Percentiles rank a stretch among this genome's conserved stretches.
These are phyloP conservation scores for Brachionus plicatilis DNA, from an alignment of 1,140 invertebrate species.

Conservation along the genomic window DNA sequence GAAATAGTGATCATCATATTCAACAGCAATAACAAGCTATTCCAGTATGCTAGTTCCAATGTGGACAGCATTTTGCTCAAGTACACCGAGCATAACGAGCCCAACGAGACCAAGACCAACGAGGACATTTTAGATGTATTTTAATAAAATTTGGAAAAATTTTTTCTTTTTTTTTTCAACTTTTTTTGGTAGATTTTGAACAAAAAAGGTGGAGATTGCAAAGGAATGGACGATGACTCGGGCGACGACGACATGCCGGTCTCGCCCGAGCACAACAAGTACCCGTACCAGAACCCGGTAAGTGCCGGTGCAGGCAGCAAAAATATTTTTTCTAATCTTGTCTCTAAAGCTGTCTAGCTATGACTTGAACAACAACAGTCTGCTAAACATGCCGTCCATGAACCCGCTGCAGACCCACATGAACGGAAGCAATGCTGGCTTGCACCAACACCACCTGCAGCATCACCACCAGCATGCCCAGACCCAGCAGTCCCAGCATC, in stretches of 20 bases:
- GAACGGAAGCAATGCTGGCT: neutral
- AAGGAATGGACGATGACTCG: slow-evolving; percentile 26
- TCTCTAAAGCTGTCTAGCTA: neutral
- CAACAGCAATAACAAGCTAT: slow-evolving; percentile 41
- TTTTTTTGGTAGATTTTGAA: slow-evolving; percentile 4
- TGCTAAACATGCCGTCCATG: neutral
- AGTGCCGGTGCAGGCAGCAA: neutral
- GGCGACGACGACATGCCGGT: neutral
- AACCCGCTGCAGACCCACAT: neutral
- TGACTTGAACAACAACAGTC: neutral
- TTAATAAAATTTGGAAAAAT: neutral
- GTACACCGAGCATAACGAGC: slow-evolving; percentile 40
- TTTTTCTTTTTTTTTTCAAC: neutral
- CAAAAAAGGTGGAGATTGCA: slow-evolving; percentile 35
- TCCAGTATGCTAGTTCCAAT: slow-evolving; percentile 41
- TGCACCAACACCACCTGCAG: neutral
- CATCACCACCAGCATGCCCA: neutral
- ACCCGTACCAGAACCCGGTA: slow-evolving; percentile 1
- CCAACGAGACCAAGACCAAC: slow-evolving; percentile 39
- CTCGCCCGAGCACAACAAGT: neutral
- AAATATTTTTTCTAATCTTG: neutral
- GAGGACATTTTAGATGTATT: slow-evolving; percentile 40
- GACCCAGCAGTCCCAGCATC: neutral
- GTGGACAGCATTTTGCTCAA: slow-evolving; percentile 38
- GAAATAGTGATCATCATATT: slow-evolving; percentile 42